Base-by-base conservation (phyloP, 1,140 invertebrate species). In the Lethrus apterus region DNA sequence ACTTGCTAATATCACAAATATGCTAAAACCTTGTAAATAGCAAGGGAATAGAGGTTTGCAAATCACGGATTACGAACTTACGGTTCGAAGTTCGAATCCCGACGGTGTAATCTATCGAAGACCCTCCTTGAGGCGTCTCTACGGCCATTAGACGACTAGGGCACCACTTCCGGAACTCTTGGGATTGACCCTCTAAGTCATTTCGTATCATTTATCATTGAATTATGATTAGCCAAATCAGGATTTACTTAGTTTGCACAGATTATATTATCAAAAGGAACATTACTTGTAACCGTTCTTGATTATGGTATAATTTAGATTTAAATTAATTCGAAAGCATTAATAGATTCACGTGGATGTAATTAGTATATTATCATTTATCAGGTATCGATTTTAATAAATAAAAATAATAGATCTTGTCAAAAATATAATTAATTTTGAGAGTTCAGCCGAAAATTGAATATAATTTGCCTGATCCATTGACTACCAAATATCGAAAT, bases 51-150 rank as follows among this genome's bases (percentile, higher is more conserved):
- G 26, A 44, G 35, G 48, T 56, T 61, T 61, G 57, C 57, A 59
- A 61, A 59, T 59, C 57, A 55, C 46, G 57, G 58, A 57, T 59
- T 59, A 57, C 33, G 47, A 58, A 55, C 47, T 55, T 54, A 50
- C 38, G 52, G 43, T 52, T 55, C 48, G 43, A 57, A 59, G 48
- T 61, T 61, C 31, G 53, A 59, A 51, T 61, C 59, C 59, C 59
- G 52, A 54, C 51, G 59, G 59, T 61, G 59, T 61, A 61, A 61
- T 61, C 59, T 59, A 57, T 61, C 59, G 57, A 43, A 42, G 47
- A 41, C 44, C 48, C 55, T 51, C 34, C 48, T 50, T 50, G 52
- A 44, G 46, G 53, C 53, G 56, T 52, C 58, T 49, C 48, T 33
- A 41, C 49, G 54, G 50, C 51, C 51, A 55, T 55, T 56, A 56